These are phyloP conservation scores for Cichladusa arquata DNA, from an alignment of 2,113 vertebrate genomes.

Conservation along the genomic window DNA sequence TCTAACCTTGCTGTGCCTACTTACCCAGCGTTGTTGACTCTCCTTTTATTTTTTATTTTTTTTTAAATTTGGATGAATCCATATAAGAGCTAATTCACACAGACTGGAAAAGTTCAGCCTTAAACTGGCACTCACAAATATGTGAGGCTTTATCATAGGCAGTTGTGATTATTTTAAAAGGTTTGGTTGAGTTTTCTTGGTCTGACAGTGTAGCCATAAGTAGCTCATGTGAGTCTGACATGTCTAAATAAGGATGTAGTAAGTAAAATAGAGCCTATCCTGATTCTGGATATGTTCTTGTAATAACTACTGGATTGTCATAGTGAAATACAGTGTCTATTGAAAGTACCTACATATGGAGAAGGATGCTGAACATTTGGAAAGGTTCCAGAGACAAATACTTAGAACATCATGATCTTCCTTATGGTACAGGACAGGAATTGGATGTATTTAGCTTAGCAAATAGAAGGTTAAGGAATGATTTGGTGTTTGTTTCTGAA, in stretches of 20 bases:
- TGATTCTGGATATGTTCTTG: neutral
- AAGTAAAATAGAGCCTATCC: neutral
- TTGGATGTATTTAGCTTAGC: neutral
- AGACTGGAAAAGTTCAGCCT: neutral
- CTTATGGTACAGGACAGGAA: neutral
- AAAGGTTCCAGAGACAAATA: neutral
- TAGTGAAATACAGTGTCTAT: neutral
- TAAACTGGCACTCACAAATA: neutral
- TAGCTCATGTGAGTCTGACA: neutral
- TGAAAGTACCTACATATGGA: neutral
- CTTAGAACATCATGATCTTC: neutral
- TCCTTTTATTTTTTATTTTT: neutral
- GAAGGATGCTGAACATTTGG: neutral
- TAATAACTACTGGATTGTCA: neutral
- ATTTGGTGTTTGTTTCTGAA: neutral
- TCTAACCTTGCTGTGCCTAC: neutral
- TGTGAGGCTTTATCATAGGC: neutral
- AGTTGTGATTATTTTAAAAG: neutral
- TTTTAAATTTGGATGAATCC: neutral
- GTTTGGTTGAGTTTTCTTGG: neutral
- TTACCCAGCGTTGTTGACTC: neutral
- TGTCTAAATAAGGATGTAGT: neutral
- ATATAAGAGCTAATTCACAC: neutral
- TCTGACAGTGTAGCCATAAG: neutral
- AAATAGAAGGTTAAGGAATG: neutral